A percentile compares a stretch with the other conserved stretches of the same genome.
phyloP scores from a whole-genome alignment of 2,888 invertebrate species.

The Acrocera orbiculus region DNA sequence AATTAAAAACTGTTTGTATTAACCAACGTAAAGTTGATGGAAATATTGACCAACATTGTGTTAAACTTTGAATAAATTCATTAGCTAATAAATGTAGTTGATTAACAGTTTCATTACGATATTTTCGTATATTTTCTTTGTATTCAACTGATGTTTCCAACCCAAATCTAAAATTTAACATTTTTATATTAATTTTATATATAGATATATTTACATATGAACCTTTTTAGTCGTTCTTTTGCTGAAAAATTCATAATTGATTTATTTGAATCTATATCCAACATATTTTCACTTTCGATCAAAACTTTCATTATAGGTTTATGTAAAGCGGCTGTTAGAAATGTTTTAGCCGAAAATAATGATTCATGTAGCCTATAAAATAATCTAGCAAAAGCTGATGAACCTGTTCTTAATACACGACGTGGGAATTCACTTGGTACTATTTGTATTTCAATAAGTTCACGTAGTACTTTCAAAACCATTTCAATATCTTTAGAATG shows the following conservation, averaged over 20 bases:
- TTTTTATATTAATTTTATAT: neutral
- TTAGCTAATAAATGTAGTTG: slow-evolving; percentile 62
- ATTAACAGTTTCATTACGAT: slow-evolving; percentile 61
- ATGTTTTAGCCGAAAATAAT: slow-evolving; percentile 77
- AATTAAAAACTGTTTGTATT: slow-evolving; percentile 64
- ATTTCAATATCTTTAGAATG: slow-evolving; percentile 56
- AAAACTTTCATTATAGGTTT: slow-evolving; percentile 80
- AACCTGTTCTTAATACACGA: slow-evolving; percentile 62
- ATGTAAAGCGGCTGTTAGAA: slow-evolving; percentile 80
- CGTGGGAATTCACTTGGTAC: slow-evolving; percentile 49
- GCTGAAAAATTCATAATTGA: slow-evolving; percentile 31
- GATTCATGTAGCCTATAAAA: slow-evolving; percentile 81
- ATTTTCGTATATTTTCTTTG: slow-evolving; percentile 51
- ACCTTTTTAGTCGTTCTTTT: slow-evolving; percentile 40
- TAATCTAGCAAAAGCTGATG: slow-evolving; percentile 70
- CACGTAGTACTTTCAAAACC: slow-evolving; percentile 43
- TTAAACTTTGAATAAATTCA: slow-evolving; percentile 64
- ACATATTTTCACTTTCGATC: slow-evolving; percentile 76
- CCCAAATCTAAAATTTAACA: slow-evolving; percentile 47
- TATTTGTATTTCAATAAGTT: slow-evolving; percentile 55
- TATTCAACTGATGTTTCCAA: slow-evolving; percentile 56
- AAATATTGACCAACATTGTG: slow-evolving; percentile 75
- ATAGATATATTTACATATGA: slow-evolving; percentile 4
- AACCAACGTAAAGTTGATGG: slow-evolving; percentile 83
- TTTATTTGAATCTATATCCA: slow-evolving; percentile 84